These are phyloP conservation scores for Synaphobranchus kaupii DNA, from an alignment of 2,797 vertebrate genomes.

Conservation along the genomic window DNA sequence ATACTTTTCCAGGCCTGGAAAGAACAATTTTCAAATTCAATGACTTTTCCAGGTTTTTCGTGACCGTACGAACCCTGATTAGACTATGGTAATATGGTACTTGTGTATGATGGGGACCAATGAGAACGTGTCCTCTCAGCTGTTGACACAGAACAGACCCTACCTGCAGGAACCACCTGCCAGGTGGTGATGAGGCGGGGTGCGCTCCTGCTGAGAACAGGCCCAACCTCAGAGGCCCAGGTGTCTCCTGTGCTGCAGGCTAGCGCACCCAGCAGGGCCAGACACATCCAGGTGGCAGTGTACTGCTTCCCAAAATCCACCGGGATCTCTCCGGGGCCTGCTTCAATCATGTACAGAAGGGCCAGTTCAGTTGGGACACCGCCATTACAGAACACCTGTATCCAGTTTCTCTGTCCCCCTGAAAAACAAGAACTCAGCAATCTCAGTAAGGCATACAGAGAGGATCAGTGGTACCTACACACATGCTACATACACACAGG, in stretches of 20 bases:
- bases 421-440: not conserved
- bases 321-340: slow-evolving; percentile 90
- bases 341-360: slow-evolving; percentile 95
- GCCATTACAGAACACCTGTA: slow-evolving; percentile 96
- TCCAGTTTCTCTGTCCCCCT: slow-evolving; percentile 96
- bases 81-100: no score
- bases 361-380: slow-evolving; percentile 91
- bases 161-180: slow-evolving; percentile 90
- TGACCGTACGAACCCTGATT: no score
- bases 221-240: slow-evolving; percentile 94
- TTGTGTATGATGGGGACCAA: no score
- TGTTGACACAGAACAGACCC: not conserved
- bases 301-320: slow-evolving; percentile 90
- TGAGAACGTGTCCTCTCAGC: no score
- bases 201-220: slow-evolving; percentile 78
- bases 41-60: no score
- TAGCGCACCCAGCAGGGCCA: slow-evolving; percentile 88
- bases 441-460: not conserved
- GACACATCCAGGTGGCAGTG: slow-evolving; percentile 94
- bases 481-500: not conserved
- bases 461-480: not conserved
- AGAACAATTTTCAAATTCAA: no score
- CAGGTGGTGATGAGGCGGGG: slow-evolving; percentile 92
- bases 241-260: slow-evolving; percentile 91
- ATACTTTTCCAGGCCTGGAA: no score